Conservation (phyloP, 2,797 vertebrate genomes). For the Molossus alvarezi region DNA sequence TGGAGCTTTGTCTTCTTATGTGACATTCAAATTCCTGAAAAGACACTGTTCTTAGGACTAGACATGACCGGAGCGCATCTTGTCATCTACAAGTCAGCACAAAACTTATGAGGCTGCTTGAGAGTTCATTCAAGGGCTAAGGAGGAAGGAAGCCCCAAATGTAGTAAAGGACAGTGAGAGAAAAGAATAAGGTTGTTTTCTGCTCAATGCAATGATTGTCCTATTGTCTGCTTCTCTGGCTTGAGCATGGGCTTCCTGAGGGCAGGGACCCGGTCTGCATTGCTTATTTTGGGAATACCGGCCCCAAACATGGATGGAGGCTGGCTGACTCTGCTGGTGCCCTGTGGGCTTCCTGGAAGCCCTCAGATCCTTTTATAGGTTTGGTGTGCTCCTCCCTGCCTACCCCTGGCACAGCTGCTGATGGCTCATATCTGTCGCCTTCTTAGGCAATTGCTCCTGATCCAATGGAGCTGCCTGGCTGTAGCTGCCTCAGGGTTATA, state of each 20-base stretch:
- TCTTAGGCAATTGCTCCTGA: neutral
- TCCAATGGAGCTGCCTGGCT: neutral
- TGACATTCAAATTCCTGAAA: too few species aligned
- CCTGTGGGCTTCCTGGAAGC: neutral
- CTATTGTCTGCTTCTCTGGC: neutral
- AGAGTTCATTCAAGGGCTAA: neutral
- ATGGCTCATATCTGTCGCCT: neutral
- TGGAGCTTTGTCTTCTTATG: too few species aligned
- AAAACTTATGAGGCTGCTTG: neutral
- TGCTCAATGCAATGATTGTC: neutral
- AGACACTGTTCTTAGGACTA: too few species aligned
- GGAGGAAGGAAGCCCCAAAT: neutral
- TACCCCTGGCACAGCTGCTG: neutral
- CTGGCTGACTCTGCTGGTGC: neutral
- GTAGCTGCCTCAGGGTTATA: neutral
- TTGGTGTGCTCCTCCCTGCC: neutral
- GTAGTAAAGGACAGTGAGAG: neutral
- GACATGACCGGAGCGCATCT: neutral
- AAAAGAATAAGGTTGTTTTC: neutral
- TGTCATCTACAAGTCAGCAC: neutral
- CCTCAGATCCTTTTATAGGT: neutral
- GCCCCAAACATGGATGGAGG: fast-evolving
- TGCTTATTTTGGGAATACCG: neutral
- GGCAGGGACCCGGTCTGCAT: too few species aligned
- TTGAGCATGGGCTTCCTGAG: neutral